Percentiles rank a stretch among this genome's conserved stretches.
These are phyloP conservation scores for Ceyx margarethae DNA, from an alignment of 2,113 vertebrate species.

Conservation along the genomic window DNA sequence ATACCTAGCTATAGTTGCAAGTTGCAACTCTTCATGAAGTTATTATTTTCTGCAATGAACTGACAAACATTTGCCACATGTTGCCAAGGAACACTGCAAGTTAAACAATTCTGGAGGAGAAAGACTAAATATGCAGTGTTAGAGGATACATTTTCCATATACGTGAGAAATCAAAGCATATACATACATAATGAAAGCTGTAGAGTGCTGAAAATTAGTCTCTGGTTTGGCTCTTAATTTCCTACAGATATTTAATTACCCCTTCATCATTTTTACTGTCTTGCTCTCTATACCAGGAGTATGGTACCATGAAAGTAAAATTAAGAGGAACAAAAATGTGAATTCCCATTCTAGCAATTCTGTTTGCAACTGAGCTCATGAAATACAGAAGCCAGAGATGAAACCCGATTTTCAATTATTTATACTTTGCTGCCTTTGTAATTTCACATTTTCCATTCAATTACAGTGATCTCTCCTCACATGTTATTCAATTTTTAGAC, in stretches of 20 bases:
- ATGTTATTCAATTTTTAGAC: conserved; percentile 8
- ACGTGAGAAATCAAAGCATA: conserved; percentile 27
- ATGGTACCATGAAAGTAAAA: conserved; percentile 33
- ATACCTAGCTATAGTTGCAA: background rate
- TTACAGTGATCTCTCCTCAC: conserved; percentile 1
- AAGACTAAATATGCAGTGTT: background rate
- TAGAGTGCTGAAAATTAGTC: conserved; percentile 1
- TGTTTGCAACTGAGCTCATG: background rate
- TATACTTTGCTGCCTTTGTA: conserved; percentile 46
- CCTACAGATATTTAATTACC: conserved; percentile 32
- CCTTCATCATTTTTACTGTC: background rate
- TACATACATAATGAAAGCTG: conserved; percentile 10
- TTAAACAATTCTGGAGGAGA: background rate
- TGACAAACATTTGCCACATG: background rate
- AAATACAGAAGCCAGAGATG: background rate
- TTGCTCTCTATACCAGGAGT: background rate
- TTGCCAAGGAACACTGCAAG: background rate
- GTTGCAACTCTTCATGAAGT: background rate
- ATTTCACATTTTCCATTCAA: conserved; percentile 34
- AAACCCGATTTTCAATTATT: conserved; percentile 54
- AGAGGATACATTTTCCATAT: background rate
- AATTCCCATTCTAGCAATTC: conserved; percentile 23
- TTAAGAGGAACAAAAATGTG: background rate
- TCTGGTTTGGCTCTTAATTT: conserved; percentile 34
- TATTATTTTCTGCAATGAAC: background rate